Conservation (phyloP, 2,797 vertebrate species). For the Cryptoblepharus egeriae region DNA sequence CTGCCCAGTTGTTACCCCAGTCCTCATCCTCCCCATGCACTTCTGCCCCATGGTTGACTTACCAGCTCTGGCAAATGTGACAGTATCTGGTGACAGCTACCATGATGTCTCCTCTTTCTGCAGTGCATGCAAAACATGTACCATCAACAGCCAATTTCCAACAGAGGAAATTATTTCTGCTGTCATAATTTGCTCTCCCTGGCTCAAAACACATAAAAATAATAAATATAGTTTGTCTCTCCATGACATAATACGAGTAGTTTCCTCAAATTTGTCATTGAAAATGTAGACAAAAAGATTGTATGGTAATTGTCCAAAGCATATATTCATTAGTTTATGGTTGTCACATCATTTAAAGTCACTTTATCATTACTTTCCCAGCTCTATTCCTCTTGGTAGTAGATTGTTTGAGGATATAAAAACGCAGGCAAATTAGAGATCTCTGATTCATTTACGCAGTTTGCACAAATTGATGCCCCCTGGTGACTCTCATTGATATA, state of each 20-base stretch:
- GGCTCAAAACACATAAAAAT: too few species aligned
- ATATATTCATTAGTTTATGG: background rate
- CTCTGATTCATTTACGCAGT: background rate
- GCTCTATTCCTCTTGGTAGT: background rate
- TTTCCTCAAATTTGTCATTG: background rate
- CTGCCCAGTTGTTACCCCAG: too few species aligned
- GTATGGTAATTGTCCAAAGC: background rate
- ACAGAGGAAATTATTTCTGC: too few species aligned
- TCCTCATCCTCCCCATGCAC: too few species aligned
- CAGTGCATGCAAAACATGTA: too few species aligned
- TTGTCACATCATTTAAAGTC: background rate
- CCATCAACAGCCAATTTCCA: too few species aligned
- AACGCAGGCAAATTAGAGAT: background rate
- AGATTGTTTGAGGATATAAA: background rate
- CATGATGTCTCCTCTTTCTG: too few species aligned
- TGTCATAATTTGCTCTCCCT: too few species aligned
- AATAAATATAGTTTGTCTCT: background rate
- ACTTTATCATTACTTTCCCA: background rate
- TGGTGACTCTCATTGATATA: background rate
- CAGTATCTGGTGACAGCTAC: too few species aligned
- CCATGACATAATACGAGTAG: background rate
- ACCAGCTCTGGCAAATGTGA: too few species aligned
- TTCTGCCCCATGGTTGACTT: too few species aligned
- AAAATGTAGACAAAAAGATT: background rate
- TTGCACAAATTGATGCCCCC: slow-evolving; percentile 4